Evolutionary conservation across 2,113 vertebrate species (phyloP).

Genomic region (Oreotrochilus melanogaster): DNA sequence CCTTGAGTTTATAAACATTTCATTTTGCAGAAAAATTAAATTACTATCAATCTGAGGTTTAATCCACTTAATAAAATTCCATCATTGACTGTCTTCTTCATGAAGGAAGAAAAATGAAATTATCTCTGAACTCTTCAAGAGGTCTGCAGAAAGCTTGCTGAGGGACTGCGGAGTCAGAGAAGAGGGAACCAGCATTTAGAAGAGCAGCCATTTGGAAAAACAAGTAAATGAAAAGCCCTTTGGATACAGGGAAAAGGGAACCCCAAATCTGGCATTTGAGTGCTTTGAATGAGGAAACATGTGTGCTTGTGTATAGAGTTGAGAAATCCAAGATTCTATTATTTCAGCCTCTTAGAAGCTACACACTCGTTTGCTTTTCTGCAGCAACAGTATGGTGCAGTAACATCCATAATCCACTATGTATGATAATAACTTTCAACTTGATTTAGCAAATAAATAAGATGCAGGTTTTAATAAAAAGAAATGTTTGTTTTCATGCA

Average conservation of each 20-base stretch:
- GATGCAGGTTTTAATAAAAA: background rate
- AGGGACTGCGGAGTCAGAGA: background rate
- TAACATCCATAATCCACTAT: background rate
- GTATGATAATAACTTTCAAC: background rate
- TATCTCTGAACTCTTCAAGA: background rate
- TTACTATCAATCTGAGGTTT: background rate
- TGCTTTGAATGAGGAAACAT: background rate
- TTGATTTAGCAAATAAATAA: background rate
- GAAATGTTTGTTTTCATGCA: background rate
- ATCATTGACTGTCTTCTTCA: background rate
- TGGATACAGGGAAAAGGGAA: background rate
- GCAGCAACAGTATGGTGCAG: background rate
- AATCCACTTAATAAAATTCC: background rate
- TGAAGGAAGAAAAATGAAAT: background rate
- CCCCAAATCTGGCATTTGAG: accelerated
- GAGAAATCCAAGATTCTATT: background rate
- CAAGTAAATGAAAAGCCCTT: background rate
- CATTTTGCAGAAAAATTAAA: background rate
- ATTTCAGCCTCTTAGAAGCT: background rate
- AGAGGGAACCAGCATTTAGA: background rate
- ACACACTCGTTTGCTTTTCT: background rate
- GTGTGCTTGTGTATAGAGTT: accelerated
- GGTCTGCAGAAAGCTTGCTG: background rate
- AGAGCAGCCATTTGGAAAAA: background rate
- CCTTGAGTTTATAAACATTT: background rate